Conservation (phyloP, 2,888 invertebrate species). For the Silvanus unidentatus region DNA sequence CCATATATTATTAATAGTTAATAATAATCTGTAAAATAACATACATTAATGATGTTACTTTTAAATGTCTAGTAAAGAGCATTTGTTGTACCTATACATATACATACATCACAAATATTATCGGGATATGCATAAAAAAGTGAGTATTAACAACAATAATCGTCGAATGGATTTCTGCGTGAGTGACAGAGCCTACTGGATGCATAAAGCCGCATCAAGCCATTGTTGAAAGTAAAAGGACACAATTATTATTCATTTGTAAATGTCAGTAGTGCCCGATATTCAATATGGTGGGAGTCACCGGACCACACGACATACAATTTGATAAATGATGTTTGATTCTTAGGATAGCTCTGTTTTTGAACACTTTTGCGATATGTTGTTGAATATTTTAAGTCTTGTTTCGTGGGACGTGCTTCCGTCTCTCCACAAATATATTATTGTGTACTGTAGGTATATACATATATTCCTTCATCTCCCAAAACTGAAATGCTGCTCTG, state of each 20-base stretch:
- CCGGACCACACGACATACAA: slow-evolving; percentile 44
- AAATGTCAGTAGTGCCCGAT: slow-evolving; percentile 48
- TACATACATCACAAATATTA: too few species aligned
- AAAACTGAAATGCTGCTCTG: too few species aligned
- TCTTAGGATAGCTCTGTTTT: slow-evolving; percentile 41
- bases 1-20: too few species aligned
- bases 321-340: slow-evolving; percentile 47
- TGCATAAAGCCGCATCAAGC: slow-evolving; percentile 35
- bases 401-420: slow-evolving; percentile 37
- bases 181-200: slow-evolving; percentile 33
- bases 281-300: slow-evolving; percentile 49
- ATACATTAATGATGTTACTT: too few species aligned
- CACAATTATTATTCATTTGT: slow-evolving; percentile 50
- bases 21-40: too few species aligned
- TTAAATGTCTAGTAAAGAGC: too few species aligned
- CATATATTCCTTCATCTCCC: too few species aligned
- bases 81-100: too few species aligned
- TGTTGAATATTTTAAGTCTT: slow-evolving; percentile 41
- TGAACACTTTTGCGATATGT: slow-evolving; percentile 42
- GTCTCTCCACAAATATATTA: slow-evolving; percentile 22
- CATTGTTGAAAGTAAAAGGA: slow-evolving; percentile 46
- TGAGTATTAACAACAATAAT: too few species aligned
- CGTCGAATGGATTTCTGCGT: slow-evolving; percentile 18
- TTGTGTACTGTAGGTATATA: too few species aligned
- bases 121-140: too few species aligned